A percentile compares a stretch with the other conserved stretches of the same genome.
These are phyloP conservation scores for Acropternis orthonyx DNA, from an alignment of 2,797 vertebrate genomes.

Conservation along the genomic window DNA sequence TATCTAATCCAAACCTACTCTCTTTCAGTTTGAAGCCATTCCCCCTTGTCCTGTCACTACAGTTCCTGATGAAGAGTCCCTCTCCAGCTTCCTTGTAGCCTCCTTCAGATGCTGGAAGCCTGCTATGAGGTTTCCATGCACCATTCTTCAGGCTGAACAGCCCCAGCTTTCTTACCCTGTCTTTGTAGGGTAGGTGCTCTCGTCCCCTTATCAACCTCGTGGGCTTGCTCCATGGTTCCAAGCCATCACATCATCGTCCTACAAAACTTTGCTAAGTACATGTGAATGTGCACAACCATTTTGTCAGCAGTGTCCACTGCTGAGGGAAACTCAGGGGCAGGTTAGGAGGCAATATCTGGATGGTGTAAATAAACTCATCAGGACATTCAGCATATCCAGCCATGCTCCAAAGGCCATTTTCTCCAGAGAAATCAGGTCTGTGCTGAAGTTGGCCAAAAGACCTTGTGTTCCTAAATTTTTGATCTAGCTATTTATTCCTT, in stretches of 20 bases:
- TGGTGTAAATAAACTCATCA: background rate
- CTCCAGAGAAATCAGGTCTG: background rate
- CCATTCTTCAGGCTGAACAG: background rate
- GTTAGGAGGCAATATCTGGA: background rate
- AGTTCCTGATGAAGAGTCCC: background rate
- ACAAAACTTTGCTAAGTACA: background rate
- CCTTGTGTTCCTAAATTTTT: background rate
- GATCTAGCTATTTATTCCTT: background rate
- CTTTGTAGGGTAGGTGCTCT: background rate
- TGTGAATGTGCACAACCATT: background rate
- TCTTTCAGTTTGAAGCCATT: background rate
- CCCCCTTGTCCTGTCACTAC: background rate
- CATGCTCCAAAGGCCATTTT: background rate
- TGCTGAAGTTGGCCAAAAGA: background rate
- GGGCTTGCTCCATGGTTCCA: background rate
- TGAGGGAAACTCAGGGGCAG: background rate
- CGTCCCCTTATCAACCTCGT: background rate
- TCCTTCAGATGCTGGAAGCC: background rate
- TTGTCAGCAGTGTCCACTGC: background rate
- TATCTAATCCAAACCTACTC: background rate
- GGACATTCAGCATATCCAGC: background rate
- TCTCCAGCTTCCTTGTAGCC: fast-evolving
- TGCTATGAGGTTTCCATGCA: background rate
- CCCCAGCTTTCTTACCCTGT: background rate
- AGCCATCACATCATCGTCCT: background rate